phyloP scores from a whole-genome alignment of 2,888 invertebrate species.

The Agrypnus murinus region DNA sequence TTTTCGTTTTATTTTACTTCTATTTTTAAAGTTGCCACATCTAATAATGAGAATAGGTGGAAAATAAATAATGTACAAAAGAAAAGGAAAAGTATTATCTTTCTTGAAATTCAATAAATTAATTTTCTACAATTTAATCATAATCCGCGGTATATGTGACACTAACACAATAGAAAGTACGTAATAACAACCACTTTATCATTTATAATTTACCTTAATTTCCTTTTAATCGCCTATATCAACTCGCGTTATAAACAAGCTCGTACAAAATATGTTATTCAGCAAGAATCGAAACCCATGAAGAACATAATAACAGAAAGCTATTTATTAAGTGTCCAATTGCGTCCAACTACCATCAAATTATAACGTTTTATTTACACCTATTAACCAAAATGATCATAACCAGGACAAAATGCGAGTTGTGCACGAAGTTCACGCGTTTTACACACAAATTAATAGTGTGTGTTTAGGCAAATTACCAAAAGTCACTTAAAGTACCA shows the following conservation, averaged over 20 bases:
- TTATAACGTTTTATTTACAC: slow-evolving; percentile 30
- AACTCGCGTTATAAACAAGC: not conserved
- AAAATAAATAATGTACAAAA: too few species aligned
- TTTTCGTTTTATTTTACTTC: too few species aligned
- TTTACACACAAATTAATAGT: slow-evolving; percentile 38
- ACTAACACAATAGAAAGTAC: too few species aligned
- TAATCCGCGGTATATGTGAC: too few species aligned
- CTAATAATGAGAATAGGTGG: too few species aligned
- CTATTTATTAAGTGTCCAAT: not conserved
- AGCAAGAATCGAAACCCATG: not conserved
- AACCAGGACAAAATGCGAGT: slow-evolving; percentile 14
- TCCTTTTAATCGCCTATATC: too few species aligned
- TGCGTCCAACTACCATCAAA: not conserved
- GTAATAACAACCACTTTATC: too few species aligned
- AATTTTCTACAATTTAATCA: too few species aligned
- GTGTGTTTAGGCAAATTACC: slow-evolving; percentile 40
- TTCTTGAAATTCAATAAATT: too few species aligned
- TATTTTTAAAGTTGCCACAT: too few species aligned
- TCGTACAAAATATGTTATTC: not conserved
- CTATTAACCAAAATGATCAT: slow-evolving; percentile 29
- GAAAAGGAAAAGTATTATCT: too few species aligned
- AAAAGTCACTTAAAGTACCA: slow-evolving; percentile 41
- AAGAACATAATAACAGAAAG: not conserved
- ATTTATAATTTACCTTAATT: too few species aligned
- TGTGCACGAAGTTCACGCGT: slow-evolving; percentile 24